Percentiles rank a stretch among this genome's conserved stretches.
Evolutionary conservation across 2,113 vertebrate species (phyloP).

Genomic region (Peromyscus californicus): DNA sequence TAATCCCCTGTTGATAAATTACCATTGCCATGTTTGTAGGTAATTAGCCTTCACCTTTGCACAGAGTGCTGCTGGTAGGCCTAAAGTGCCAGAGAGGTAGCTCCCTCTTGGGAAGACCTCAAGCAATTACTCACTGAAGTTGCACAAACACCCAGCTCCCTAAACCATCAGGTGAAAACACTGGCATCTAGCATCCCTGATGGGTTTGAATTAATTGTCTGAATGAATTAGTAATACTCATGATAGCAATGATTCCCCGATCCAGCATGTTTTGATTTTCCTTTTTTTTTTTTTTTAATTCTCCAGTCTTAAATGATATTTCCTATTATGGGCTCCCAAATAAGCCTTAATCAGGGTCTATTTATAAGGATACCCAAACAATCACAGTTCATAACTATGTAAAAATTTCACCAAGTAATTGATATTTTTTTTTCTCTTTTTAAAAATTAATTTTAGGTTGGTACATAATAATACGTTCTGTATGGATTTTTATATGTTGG

Average conservation of each 20-base stretch:
- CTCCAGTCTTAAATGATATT: not conserved
- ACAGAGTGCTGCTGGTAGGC: not conserved
- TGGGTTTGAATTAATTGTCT: not conserved
- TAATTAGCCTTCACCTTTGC: not conserved
- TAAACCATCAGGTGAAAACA: not conserved
- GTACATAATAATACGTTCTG: not conserved
- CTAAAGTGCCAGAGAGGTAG: not conserved
- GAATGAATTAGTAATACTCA: not conserved
- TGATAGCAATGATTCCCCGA: not conserved
- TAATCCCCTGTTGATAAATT: not conserved
- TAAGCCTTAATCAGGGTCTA: not conserved
- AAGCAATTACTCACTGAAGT: not conserved
- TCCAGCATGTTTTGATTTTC: not conserved
- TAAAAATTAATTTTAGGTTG: not conserved
- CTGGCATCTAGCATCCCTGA: not conserved
- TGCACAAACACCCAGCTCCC: not conserved
- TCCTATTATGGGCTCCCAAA: not conserved
- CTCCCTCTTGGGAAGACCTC: not conserved
- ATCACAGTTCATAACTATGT: not conserved
- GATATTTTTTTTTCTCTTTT: conserved; percentile 1
- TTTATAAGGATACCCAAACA: not conserved
- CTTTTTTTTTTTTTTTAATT: not conserved
- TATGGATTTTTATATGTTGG: not conserved
- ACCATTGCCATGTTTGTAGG: not conserved
- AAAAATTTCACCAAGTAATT: not conserved